Conservation (phyloP, 2,888 invertebrate genomes). For the Pseudococcus longispinus region DNA sequence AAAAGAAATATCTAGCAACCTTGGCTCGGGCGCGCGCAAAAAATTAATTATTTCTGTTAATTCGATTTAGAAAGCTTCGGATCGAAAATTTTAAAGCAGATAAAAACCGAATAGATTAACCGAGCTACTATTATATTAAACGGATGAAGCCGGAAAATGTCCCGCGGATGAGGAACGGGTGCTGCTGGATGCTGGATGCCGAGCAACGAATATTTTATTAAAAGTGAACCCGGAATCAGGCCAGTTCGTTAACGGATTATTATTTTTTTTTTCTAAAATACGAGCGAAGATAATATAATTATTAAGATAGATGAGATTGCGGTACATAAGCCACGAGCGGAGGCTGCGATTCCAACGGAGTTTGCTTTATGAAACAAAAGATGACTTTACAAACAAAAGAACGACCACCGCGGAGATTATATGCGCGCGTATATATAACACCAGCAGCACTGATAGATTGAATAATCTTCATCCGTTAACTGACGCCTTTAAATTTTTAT, state of each 20-base stretch:
- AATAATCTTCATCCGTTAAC: slow-evolving; percentile 49
- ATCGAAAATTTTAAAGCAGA: slow-evolving; percentile 56
- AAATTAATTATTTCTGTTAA: slow-evolving; percentile 55
- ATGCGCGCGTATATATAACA: slow-evolving; percentile 15
- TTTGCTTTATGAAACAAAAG: slow-evolving; percentile 57
- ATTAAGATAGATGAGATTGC: slow-evolving; percentile 57
- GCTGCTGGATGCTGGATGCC: slow-evolving; percentile 3
- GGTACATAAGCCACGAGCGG: slow-evolving; percentile 53
- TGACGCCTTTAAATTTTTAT: slow-evolving; percentile 46
- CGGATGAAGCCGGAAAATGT: slow-evolving; percentile 55
- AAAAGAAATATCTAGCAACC: not conserved
- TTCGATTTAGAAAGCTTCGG: slow-evolving; percentile 46
- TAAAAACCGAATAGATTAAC: slow-evolving; percentile 48
- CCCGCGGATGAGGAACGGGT: slow-evolving; percentile 48
- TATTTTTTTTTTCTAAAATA: slow-evolving; percentile 53
- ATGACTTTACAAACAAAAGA: slow-evolving; percentile 55
- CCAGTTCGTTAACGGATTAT: slow-evolving; percentile 57
- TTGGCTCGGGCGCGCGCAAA: not conserved
- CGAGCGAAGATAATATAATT: slow-evolving; percentile 56
- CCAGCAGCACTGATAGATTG: slow-evolving; percentile 45
- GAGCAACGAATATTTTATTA: slow-evolving; percentile 52
- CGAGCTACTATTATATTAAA: slow-evolving; percentile 42
- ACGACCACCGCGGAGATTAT: slow-evolving; percentile 56
- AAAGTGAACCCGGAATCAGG: slow-evolving; percentile 53
- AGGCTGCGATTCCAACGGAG: slow-evolving; percentile 44